Evolutionary conservation across 2,113 vertebrate species (phyloP).

Genomic region (Neodon shergylaensis): DNA sequence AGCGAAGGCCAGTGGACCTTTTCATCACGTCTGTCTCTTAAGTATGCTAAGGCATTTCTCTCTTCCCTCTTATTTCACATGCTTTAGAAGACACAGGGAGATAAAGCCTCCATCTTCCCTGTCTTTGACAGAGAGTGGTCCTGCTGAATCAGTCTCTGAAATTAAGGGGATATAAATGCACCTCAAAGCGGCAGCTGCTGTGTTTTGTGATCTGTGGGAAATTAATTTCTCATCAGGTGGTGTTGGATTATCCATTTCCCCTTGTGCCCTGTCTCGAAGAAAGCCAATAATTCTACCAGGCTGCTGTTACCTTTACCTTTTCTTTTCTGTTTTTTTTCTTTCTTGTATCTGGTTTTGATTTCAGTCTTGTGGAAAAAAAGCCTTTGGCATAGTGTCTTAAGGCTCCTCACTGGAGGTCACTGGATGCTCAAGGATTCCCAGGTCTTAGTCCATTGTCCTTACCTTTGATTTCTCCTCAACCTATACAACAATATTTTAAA

Average conservation of each 20-base stretch:
- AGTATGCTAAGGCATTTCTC: not conserved
- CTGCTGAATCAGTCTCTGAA: not conserved
- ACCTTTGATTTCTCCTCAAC: not conserved
- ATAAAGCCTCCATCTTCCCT: not conserved
- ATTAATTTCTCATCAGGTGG: constrained; percentile 81
- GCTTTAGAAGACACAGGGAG: not conserved
- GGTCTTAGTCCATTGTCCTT: not conserved
- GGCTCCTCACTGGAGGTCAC: not conserved
- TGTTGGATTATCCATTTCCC: constrained; percentile 72
- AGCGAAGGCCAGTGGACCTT: not conserved
- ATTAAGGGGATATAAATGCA: constrained; percentile 77
- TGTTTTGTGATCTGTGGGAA: constrained; percentile 80
- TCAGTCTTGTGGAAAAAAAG: constrained; percentile 8
- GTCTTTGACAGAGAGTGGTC: not conserved
- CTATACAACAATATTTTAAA: not conserved
- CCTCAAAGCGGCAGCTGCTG: constrained; percentile 58
- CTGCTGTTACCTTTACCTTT: constrained; percentile 67
- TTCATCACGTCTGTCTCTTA: not conserved
- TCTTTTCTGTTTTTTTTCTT: not conserved
- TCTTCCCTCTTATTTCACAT: not conserved
- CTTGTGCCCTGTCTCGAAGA: constrained; percentile 57
- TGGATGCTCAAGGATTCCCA: not conserved
- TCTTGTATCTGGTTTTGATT: not conserved
- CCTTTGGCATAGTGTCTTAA: not conserved
- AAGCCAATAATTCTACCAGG: constrained; percentile 74